Base-by-base conservation (phyloP, 2,113 vertebrate genomes). In the Vulpes lagopus region DNA sequence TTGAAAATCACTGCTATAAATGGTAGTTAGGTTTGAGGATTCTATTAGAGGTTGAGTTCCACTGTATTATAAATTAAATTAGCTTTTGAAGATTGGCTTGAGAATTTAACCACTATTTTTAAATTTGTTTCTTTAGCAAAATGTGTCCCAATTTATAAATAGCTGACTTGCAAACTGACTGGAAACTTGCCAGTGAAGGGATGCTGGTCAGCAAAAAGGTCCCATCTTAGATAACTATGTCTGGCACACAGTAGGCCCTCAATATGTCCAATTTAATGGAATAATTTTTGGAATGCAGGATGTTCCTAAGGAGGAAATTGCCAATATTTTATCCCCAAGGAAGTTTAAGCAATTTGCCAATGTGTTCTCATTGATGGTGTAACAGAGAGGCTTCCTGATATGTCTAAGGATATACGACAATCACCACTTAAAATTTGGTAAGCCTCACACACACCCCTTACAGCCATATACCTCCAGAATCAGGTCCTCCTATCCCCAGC, bases 21-120 rank as follows among this genome's bases (percentile, higher is more conserved):
- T 79, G 60, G 62, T 62, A 59, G 60, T 82, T 93, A 92, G n/a
- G 22, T 2, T 79, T 74, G 65, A 95, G 49, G 64, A 92, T 94
- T 97, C 93, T 78, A 88, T 92, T 94, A 97, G 81, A 88, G 65
- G 55, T 23, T 89, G 60, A 81, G 53, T 85, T 97, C 32, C 22
- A 94, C 65, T 85, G 88, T 64, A 92, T 94, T 84, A 86, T 96
- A 60, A 89, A 86, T 85, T 90, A 93, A 95, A 87, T 96, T 88
- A 81, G 64, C 80, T 65, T 92, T 87, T 92, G 43, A 89, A 57
- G 32, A 62, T 92, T 94, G 53, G 51, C 53, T 53, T 87, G 83
- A 87, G 74, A 94, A 49, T 51, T 25, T 91, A 86, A 85, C n/a
- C 74, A 85, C 19, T 92, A 59, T 82, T 80, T 95, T 38, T 25